Percentiles rank a stretch among this genome's conserved stretches.
Conservation (phyloP, 2,113 vertebrate genomes). For the Petrocephalus zakoni region DNA sequence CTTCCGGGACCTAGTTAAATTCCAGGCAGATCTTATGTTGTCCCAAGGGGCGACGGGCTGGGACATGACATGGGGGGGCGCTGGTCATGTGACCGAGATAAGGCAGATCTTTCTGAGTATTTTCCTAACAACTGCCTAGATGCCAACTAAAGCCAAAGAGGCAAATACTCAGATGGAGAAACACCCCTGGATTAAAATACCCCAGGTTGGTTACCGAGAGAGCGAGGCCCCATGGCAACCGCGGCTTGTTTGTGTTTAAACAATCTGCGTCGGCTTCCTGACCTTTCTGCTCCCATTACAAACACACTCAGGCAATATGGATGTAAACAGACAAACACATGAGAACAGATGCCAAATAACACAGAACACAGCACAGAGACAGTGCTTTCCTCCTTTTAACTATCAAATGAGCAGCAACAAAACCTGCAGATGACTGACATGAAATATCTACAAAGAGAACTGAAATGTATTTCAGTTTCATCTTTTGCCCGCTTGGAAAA, state of each 20-base stretch:
- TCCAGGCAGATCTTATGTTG: not conserved
- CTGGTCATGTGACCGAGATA: not conserved
- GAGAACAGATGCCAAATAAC: not conserved
- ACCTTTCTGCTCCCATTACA: conserved; percentile 28
- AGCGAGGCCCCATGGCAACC: conserved; percentile 38
- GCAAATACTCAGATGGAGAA: not conserved
- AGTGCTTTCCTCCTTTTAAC: not conserved
- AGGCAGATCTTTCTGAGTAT: not conserved
- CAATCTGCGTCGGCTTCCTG: conserved; percentile 25
- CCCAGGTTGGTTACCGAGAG: not conserved
- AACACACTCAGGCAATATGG: not conserved
- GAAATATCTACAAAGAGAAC: not conserved
- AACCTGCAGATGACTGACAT: not conserved
- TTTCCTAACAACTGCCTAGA: not conserved
- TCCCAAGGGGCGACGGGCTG: not conserved
- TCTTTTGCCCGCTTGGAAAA: not conserved
- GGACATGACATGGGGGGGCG: not conserved
- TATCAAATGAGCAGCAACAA: not conserved
- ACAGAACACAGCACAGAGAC: conserved; percentile 8
- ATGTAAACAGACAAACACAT: not conserved
- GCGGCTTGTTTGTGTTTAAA: conserved; percentile 39
- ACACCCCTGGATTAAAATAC: conserved; percentile 34
- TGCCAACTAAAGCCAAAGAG: not conserved
- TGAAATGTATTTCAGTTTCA: not conserved
- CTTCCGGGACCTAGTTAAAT: not conserved